Evolutionary conservation across 2,797 vertebrate genomes (phyloP), one percentile per base, ranked within the genome.

Genomic region (Rachycentron canadum): DNA sequence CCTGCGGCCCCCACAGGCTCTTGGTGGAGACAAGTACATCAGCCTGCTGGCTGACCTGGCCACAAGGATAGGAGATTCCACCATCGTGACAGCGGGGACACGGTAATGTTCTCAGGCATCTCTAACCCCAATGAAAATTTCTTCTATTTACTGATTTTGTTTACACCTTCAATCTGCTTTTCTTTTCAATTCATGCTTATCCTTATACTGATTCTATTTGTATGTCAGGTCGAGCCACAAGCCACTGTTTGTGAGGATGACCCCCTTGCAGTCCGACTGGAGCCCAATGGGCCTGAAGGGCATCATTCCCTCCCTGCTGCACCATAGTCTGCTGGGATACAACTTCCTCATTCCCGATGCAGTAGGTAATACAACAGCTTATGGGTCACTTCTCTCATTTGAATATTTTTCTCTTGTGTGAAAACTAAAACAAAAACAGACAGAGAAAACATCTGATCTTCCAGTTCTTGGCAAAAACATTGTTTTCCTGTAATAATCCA

Each of bases 301-400:
- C 40, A 84, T 98, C 73, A 96, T 98, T 89, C 97, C 97, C 82
- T 96, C 96, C 0, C 90, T 96, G 88, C 94, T 98, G 88, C 97
- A 97, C 94, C 95, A 97, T 91, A 95, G 96, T 90, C 95, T 98
- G 86, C 83, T 97, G 92, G 97, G 97, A 90, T 97, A 98, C 95
- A 96, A 95, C 93, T 97, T 98, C 94, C 95, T 98, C 95, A 96
- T 98, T 95, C 96, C 97, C 2, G 97, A 98, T 85, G 94, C 95
- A 92, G 95, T 98, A 90, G 97, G 97, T 97, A 96, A 96, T 94
- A 88, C 73, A 69, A 87, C 76, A 86, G 63, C 72, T 77, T 58
- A 77, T 71, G 43, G 61, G 60, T 73, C 74, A 74, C 13, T 58
- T 82, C 63, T 56, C 16, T 76, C 52, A 55, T 28, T 63, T 40